phyloP scores from a whole-genome alignment of 2,888 invertebrate genomes.

The Aphidoletes aphidimyza region DNA sequence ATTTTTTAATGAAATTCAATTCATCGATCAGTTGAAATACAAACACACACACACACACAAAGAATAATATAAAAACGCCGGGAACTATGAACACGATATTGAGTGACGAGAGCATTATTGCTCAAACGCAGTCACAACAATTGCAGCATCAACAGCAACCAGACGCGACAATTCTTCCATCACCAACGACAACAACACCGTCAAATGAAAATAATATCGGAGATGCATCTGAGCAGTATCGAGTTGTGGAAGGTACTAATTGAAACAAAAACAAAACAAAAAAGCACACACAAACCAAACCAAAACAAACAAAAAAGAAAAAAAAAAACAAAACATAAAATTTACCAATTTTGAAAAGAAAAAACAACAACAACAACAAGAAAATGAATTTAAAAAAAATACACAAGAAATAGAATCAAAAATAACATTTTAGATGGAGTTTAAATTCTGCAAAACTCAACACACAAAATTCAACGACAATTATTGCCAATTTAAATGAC shows the following conservation, averaged over 20 bases:
- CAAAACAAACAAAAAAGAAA: not conserved
- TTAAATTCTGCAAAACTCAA: not conserved
- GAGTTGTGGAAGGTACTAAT: conserved; percentile 52
- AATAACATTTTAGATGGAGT: too few species aligned
- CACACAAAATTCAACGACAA: not conserved
- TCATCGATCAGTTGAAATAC: not conserved
- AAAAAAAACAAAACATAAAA: not conserved
- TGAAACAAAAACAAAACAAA: not conserved
- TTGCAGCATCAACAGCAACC: not conserved
- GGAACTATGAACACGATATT: conserved; percentile 20
- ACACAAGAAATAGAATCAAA: too few species aligned
- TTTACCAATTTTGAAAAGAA: not conserved
- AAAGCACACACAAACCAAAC: conserved; percentile 4
- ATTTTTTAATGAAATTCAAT: not conserved
- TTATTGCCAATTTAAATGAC: not conserved
- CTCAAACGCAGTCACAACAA: conserved; percentile 1
- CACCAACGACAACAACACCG: conserved; percentile 41
- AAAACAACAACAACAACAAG: not conserved
- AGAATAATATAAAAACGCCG: not conserved
- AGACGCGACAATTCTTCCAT: conserved; percentile 13
- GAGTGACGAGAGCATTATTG: conserved; percentile 12
- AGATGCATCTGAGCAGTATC: conserved; percentile 25
- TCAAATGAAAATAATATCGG: conserved; percentile 50
- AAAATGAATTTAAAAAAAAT: not conserved
- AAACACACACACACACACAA: not conserved